Percentiles rank a stretch among this genome's conserved stretches.
Conservation (phyloP, 2,113 vertebrate species). For the Trichomycterus rosablanca region DNA sequence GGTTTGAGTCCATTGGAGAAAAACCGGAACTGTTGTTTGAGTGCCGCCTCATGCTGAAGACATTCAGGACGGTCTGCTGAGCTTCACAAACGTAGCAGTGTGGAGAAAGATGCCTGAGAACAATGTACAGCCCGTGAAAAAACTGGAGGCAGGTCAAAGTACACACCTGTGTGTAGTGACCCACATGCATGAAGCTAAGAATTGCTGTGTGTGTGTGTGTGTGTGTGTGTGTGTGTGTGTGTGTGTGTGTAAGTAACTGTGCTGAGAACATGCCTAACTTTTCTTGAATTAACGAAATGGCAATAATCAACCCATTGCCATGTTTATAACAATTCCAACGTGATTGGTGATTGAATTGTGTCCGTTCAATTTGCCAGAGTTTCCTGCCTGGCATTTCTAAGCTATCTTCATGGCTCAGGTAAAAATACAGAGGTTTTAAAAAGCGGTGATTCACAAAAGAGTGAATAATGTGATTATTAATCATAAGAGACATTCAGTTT, state of each 20-base stretch:
- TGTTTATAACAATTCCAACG: slow-evolving; percentile 10
- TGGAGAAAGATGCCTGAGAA: neutral
- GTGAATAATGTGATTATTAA: neutral
- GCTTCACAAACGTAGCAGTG: neutral
- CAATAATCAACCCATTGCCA: too few relatives aligned
- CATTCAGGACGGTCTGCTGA: slow-evolving; percentile 10
- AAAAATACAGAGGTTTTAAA: slow-evolving; percentile 24
- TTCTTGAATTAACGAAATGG: too few relatives aligned
- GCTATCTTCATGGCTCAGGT: slow-evolving; percentile 37
- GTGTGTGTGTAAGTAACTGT: neutral
- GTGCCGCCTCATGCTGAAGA: too few relatives aligned
- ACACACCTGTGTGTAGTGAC: slow-evolving; percentile 31
- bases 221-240: too few relatives aligned
- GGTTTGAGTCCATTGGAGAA: slow-evolving; percentile 10
- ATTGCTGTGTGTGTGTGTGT: too few relatives aligned
- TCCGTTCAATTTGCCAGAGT: slow-evolving; percentile 8
- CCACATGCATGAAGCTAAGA: too few relatives aligned
- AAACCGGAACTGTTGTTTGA: neutral
- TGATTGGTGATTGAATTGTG: slow-evolving; percentile 13
- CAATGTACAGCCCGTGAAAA: neutral
- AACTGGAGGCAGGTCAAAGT: slow-evolving; percentile 19
- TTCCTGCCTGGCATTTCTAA: slow-evolving; percentile 25
- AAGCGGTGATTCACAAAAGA: slow-evolving; percentile 10
- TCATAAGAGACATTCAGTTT: slow-evolving; percentile 8
- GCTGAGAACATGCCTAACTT: slow-evolving; percentile 2